Conservation (phyloP, 1,140 invertebrate genomes). For the Tetramorium alpestre region DNA sequence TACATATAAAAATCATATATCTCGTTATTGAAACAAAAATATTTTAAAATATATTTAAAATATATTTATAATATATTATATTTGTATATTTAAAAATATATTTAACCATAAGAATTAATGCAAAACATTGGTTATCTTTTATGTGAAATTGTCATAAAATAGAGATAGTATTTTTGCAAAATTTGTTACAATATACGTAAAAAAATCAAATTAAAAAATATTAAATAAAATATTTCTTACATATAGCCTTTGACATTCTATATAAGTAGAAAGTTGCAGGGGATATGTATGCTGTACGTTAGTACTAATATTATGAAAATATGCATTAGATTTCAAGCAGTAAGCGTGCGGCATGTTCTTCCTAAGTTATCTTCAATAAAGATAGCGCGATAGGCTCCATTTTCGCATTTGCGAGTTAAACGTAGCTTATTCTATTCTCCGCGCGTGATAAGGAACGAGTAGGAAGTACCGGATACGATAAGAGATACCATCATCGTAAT, state of each 20-base stretch:
- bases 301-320: constrained; percentile 3
- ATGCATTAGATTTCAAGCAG: not conserved
- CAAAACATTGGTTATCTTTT: not conserved
- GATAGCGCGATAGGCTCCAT: not conserved
- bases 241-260: not conserved
- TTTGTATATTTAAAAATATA: not conserved
- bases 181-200: not conserved
- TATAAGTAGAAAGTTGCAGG: not conserved
- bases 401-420: constrained; percentile 11
- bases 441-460: constrained; percentile 7
- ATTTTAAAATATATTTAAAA: not conserved
- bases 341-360: not conserved
- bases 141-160: not conserved
- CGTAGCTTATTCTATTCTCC: constrained; percentile 4
- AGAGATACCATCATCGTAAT: constrained; percentile 4
- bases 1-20: not conserved
- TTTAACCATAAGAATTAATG: not conserved
- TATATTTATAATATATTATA: not conserved
- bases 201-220: not conserved
- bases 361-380: constrained; percentile 12
- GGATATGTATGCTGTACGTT: not conserved
- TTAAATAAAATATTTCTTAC: not conserved
- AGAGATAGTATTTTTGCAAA: not conserved
- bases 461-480: constrained; percentile 35
- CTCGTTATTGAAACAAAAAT: not conserved